Conservation (phyloP, 2,113 vertebrate genomes). For the Progne subis region DNA sequence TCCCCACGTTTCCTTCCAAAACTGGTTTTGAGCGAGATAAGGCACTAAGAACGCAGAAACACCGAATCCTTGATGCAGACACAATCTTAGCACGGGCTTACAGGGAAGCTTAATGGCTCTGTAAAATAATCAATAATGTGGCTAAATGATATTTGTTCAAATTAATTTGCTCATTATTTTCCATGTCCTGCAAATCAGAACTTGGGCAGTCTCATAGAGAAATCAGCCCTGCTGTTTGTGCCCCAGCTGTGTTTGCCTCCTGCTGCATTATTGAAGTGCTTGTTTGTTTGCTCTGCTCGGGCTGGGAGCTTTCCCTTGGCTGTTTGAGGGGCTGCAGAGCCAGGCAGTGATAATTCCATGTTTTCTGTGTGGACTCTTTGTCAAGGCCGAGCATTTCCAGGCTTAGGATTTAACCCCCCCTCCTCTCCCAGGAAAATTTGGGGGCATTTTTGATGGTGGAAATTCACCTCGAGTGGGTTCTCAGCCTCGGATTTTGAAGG, state of each 20-base stretch:
- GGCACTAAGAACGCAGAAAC: constrained; percentile 50
- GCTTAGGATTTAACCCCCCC: background rate
- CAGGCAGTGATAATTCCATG: background rate
- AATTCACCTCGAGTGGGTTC: background rate
- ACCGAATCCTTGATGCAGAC: constrained; percentile 13
- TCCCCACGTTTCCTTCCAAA: background rate
- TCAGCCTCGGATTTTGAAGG: background rate
- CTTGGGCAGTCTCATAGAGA: background rate
- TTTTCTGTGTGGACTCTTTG: background rate
- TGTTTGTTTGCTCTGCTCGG: background rate
- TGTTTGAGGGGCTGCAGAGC: background rate
- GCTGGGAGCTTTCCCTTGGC: background rate
- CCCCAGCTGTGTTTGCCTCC: background rate
- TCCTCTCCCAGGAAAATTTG: background rate
- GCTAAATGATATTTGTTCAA: constrained; percentile 62
- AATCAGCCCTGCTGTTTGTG: background rate
- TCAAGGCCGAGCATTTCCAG: background rate
- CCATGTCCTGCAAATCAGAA: constrained; percentile 49
- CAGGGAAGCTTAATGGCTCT: constrained; percentile 60
- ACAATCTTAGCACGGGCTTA: constrained; percentile 48
- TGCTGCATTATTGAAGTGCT: background rate
- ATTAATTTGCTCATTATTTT: constrained; percentile 58
- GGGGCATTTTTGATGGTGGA: background rate
- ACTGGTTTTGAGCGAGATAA: constrained; percentile 57
- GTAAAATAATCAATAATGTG: constrained; percentile 73